These are phyloP conservation scores for Neotoma lepida DNA, from an alignment of 2,113 vertebrate genomes.

Conservation along the genomic window DNA sequence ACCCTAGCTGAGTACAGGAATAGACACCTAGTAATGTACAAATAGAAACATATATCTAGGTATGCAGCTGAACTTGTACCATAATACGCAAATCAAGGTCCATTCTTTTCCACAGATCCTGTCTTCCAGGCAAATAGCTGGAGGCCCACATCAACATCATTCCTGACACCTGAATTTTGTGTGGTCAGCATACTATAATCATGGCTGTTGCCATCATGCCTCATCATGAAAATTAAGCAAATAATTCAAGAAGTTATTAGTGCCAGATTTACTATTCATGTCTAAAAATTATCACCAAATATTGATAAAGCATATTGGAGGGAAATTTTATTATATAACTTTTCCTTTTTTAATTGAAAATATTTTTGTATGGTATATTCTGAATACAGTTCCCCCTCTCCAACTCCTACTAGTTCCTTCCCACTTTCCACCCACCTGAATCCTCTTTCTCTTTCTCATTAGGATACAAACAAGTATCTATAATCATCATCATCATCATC, in stretches of 20 bases:
- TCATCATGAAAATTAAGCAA: background rate
- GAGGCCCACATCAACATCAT: background rate
- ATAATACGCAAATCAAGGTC: background rate
- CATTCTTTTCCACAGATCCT: background rate
- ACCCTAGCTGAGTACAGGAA: background rate
- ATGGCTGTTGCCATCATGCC: background rate
- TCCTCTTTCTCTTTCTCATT: background rate
- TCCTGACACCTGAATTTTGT: background rate
- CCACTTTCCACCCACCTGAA: background rate
- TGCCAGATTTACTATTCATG: constrained; percentile 1
- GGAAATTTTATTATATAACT: background rate
- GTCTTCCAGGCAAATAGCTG: background rate
- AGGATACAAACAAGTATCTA: background rate
- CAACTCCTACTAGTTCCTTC: background rate
- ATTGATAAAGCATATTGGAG: background rate
- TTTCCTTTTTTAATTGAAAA: background rate
- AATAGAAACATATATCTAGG: background rate
- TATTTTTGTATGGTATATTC: background rate
- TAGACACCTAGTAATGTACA: background rate
- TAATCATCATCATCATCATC: background rate
- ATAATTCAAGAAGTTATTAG: constrained; percentile 27
- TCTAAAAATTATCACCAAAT: constrained; percentile 5
- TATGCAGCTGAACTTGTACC: background rate
- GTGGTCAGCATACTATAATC: background rate
- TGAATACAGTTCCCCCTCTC: background rate